Percentiles rank a stretch among this genome's conserved stretches.
Conservation (phyloP, 2,888 invertebrate species). For the Ditylenchus weischeri region DNA sequence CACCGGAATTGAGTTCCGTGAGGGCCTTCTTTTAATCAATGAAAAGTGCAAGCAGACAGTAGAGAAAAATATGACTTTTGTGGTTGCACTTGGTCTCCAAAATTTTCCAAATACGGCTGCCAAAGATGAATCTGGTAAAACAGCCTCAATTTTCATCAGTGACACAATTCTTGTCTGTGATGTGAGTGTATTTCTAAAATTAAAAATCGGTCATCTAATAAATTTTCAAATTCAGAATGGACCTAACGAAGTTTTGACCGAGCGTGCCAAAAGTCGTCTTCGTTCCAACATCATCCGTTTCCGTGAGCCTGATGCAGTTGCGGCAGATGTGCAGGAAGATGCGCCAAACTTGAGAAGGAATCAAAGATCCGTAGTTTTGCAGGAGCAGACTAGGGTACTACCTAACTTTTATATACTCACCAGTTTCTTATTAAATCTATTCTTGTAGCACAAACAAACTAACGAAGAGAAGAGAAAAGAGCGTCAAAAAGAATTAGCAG, state of each 20-base stretch:
- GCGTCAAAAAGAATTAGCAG: conserved; percentile 90
- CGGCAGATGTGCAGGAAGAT: conserved; percentile 29
- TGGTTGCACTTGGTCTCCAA: conserved; percentile 85
- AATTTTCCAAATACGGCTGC: conserved; percentile 79
- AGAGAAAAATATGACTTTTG: conserved; percentile 80
- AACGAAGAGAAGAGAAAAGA: conserved; percentile 94
- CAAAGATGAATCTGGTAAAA: conserved; percentile 76
- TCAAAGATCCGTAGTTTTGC: conserved; percentile 56
- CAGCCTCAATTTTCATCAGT: conserved; percentile 87
- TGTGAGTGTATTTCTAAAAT: conserved; percentile 13
- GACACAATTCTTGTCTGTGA: conserved; percentile 82
- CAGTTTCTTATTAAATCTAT: background rate
- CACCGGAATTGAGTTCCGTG: conserved; percentile 96
- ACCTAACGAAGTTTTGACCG: conserved; percentile 65
- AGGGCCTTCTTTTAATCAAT: conserved; percentile 84
- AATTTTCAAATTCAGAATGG: conserved; percentile 35
- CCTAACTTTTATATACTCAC: too few species aligned
- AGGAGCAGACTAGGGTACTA: conserved; percentile 58
- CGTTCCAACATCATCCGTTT: conserved; percentile 70
- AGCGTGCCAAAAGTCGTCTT: conserved; percentile 53
- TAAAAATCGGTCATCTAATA: too few species aligned
- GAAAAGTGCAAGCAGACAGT: conserved; percentile 74
- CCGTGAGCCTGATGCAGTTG: conserved; percentile 65
- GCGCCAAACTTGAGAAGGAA: conserved; percentile 37
- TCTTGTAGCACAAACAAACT: conserved; percentile 72